A percentile compares a stretch with the other conserved stretches of the same genome.
These are phyloP conservation scores for Sturmia bella DNA, from an alignment of 2,888 invertebrate species.

Conservation along the genomic window DNA sequence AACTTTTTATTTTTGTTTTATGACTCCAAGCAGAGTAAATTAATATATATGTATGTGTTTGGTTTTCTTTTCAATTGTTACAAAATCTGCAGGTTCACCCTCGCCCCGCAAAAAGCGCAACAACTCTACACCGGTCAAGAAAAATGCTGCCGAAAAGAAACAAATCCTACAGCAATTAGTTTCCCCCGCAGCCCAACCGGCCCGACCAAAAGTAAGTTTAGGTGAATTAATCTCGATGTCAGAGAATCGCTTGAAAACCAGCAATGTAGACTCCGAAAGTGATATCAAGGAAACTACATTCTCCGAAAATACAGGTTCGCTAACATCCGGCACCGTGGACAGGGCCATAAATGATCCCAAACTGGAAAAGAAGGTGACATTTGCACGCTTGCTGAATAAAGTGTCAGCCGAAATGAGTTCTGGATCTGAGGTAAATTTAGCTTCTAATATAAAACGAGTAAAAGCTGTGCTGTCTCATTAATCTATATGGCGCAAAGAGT, in stretches of 20 bases:
- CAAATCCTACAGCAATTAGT: conserved; percentile 90
- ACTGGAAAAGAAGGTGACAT: conserved; percentile 90
- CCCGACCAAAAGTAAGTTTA: conserved; percentile 83
- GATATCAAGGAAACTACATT: conserved; percentile 86
- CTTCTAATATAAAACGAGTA: no score
- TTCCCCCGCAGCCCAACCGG: conserved; percentile 86
- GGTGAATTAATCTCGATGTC: conserved; percentile 89
- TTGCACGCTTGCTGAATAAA: conserved; percentile 88
- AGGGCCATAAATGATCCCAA: conserved; percentile 85
- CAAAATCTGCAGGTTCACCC: conserved; percentile 84
- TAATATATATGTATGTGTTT: neutral
- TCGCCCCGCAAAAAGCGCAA: conserved; percentile 90
- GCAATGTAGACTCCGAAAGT: conserved; percentile 82
- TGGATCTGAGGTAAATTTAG: conserved; percentile 86
- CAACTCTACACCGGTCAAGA: conserved; percentile 90
- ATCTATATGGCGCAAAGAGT: no score
- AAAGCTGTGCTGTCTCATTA: no score
- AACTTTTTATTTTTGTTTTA: neutral
- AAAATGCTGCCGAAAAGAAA: conserved; percentile 89
- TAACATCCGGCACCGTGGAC: conserved; percentile 82
- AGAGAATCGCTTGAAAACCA: conserved; percentile 84
- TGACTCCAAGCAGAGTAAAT: neutral
- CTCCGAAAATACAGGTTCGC: conserved; percentile 82
- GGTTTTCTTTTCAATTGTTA: neutral
- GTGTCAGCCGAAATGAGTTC: conserved; percentile 91